Percentiles rank a stretch among this genome's conserved stretches.
These are phyloP conservation scores for Byasa hedistus DNA, from an alignment of 2,888 invertebrate genomes.

Conservation along the genomic window DNA sequence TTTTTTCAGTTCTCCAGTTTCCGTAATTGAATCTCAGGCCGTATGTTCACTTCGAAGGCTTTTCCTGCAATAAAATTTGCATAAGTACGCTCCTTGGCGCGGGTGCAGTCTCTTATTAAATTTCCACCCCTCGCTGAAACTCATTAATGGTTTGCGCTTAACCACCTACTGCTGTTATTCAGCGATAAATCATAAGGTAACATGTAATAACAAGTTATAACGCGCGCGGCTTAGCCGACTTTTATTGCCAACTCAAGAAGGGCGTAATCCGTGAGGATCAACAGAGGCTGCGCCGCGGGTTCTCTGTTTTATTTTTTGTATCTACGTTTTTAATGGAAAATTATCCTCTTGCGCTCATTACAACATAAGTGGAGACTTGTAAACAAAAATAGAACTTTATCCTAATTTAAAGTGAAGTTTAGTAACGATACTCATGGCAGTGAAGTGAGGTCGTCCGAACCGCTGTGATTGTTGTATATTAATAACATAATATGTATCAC, in stretches of 20 bases:
- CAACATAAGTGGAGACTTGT: too few relatives aligned
- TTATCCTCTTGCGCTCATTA: slow-evolving; percentile 8
- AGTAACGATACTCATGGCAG: too few relatives aligned
- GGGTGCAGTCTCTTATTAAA: slow-evolving; percentile 75
- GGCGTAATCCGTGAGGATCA: slow-evolving; percentile 55
- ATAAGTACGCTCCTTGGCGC: slow-evolving; percentile 76
- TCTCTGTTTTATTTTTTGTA: slow-evolving; percentile 61
- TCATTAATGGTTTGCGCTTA: slow-evolving; percentile 78
- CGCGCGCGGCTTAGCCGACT: slow-evolving; percentile 51
- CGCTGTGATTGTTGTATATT: too few relatives aligned
- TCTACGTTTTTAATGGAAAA: slow-evolving; percentile 43
- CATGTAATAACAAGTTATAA: slow-evolving; percentile 43
- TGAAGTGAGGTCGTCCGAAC: too few relatives aligned
- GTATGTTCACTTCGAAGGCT: slow-evolving; percentile 58
- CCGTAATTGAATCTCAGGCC: slow-evolving; percentile 35
- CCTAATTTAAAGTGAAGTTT: too few relatives aligned
- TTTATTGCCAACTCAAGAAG: slow-evolving; percentile 69
- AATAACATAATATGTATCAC: too few relatives aligned
- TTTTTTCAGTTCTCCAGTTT: background rate
- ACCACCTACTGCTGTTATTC: slow-evolving; percentile 72
- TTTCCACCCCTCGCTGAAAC: slow-evolving; percentile 73
- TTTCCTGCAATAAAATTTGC: slow-evolving; percentile 77
- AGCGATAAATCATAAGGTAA: slow-evolving; percentile 74
- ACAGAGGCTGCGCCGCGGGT: slow-evolving; percentile 45
- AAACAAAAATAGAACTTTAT: too few relatives aligned